phyloP scores from a whole-genome alignment of 2,888 invertebrate genomes.

The Lacanobia oleracea region DNA sequence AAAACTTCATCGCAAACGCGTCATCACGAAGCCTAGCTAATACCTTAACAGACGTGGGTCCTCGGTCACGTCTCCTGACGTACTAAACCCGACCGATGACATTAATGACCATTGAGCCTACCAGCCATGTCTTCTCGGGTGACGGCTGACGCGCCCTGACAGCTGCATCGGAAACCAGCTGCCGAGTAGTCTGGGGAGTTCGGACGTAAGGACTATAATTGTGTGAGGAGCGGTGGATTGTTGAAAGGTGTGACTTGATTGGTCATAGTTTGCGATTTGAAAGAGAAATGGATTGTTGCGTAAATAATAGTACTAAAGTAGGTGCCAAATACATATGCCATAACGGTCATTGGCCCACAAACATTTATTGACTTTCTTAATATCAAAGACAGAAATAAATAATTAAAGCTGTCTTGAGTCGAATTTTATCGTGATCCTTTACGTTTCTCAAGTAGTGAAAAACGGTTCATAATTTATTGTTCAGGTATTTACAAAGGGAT shows the following conservation, averaged over 20 bases:
- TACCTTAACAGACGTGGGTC: conserved; percentile 28
- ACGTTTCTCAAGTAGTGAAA: too few species aligned
- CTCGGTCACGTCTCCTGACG: conserved; percentile 34
- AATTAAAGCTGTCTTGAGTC: too few species aligned
- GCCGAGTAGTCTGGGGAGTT: conserved; percentile 36
- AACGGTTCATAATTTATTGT: too few species aligned
- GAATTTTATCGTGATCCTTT: too few species aligned
- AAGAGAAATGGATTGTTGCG: conserved; percentile 1
- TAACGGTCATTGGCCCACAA: too few species aligned
- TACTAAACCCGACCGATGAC: conserved; percentile 52
- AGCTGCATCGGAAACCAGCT: conserved; percentile 55
- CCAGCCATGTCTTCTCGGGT: conserved; percentile 47
- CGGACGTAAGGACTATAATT: conserved; percentile 34
- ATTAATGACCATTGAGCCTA: conserved; percentile 60
- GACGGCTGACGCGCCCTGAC: conserved; percentile 55
- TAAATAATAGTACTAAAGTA: not conserved
- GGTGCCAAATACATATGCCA: too few species aligned
- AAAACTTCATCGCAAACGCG: not conserved
- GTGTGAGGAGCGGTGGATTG: conserved; percentile 20
- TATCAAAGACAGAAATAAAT: too few species aligned
- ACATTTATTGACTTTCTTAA: too few species aligned
- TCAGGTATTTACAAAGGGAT: too few species aligned
- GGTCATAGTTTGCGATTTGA: not conserved
- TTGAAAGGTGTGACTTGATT: conserved; percentile 25
- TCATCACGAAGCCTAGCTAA: conserved; percentile 7